Base-by-base conservation (phyloP, 2,797 vertebrate genomes). In the Ibycter americanus region DNA sequence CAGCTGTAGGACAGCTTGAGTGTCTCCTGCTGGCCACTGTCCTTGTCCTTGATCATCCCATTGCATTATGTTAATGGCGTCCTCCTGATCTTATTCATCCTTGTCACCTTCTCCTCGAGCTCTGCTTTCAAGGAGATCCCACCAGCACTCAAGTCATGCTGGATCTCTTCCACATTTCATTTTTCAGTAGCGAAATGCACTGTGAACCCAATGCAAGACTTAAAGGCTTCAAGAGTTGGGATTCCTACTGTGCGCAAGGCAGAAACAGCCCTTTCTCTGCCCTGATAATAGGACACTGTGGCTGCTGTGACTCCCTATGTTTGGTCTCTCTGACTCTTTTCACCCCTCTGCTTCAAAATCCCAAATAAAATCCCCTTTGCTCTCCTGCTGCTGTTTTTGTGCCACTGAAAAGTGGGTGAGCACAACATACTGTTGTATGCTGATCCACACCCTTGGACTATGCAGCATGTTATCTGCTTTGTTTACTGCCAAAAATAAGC, bases 401-500 rank as follows among this genome's bases (percentile, higher is more conserved):
- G 19, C 52, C 66, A 42, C 52, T 65, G 82, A 31, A 38, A 78
- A 80, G 27, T 29, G 47, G 85, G 67, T 87, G 73, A 77, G 27
- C 36, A 2, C 25, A 17, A 15, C 25, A 0, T 18, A 0, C 44
- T 4, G 4, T 29, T 0, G 7, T 38, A 49, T 21, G 68, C 70
- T 56, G 36, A 52, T 58, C 34, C 11, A 4, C 0, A 1, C 20
- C 38, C 54, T 23, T 1, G 4, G 76, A 3, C 63, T 34, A 0
- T 25, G 25, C 34, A 40, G 68, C 44, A 11, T 5, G 2, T 92
- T 95, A 93, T 87, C 91, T 84, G 73, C 86, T 83, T 66, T 79
- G 73, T 63, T 91, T 79, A 62, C 27, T 93, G 77, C 83, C 93
- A 79, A 88, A 93, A 93, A 93, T 94, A 90, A 94, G 66, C 2